A percentile compares a stretch with the other conserved stretches of the same genome.
phyloP scores from a whole-genome alignment of 2,888 invertebrate genomes.

The Petrophora chlorosata region DNA sequence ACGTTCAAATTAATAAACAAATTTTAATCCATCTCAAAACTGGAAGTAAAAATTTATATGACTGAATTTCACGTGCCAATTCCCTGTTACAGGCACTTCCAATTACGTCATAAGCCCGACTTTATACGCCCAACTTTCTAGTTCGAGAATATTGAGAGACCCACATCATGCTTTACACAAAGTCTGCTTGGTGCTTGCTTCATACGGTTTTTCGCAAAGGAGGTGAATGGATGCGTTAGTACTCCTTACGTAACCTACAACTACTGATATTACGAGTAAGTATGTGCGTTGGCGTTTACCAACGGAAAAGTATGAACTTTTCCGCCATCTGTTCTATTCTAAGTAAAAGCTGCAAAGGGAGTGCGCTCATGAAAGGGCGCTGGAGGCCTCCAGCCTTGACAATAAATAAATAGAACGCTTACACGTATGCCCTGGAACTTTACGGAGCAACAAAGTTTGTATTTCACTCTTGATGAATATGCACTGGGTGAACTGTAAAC shows the following conservation, averaged over 20 bases:
- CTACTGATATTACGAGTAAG: too few relatives aligned
- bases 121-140: conserved; percentile 7
- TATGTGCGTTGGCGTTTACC: too few relatives aligned
- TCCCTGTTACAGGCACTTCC: conserved; percentile 4
- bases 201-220: not conserved
- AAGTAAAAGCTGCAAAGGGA: not conserved
- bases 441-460: conserved; percentile 21
- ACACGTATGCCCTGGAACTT: conserved; percentile 19
- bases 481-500: conserved; percentile 2
- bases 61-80: not conserved
- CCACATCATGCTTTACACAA: conserved; percentile 6
- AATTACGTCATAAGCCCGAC: conserved; percentile 6
- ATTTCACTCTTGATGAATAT: conserved; percentile 23
- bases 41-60: not conserved
- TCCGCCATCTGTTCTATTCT: too few relatives aligned
- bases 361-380: not conserved
- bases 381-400: not conserved
- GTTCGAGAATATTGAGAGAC: conserved; percentile 7
- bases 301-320: too few relatives aligned
- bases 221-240: too few relatives aligned
- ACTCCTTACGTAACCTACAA: too few relatives aligned
- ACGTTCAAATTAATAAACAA: too few relatives aligned
- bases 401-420: not conserved
- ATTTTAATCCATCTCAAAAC: not conserved
- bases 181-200: too few relatives aligned